Evolutionary conservation across 2,888 invertebrate genomes (phyloP), one percentile per base, ranked within the genome.

Genomic region (Nemotelus pantherinus): DNA sequence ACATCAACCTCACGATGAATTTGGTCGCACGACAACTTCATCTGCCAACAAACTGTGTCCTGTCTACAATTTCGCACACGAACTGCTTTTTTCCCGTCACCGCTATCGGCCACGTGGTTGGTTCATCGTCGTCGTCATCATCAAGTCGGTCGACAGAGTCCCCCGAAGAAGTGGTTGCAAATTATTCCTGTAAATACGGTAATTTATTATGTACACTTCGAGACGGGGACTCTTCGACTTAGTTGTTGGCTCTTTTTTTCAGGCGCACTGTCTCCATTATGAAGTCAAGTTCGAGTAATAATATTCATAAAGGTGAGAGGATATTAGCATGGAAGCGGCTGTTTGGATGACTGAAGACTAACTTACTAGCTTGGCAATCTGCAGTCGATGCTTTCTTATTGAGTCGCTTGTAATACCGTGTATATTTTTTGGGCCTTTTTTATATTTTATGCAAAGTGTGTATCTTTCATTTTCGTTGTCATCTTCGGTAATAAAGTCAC

Each of bases 151-250:
- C 57, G 25, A 9, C 63, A 43, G 5, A 63, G n/a, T 63, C 63
- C 39, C 6, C 63, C 63, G 41, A 48, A 72, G 60, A 74, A 74
- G 63, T 74, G 74, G 74, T 74, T 60, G 63, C 41, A 50, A 74
- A 74, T 74, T 74, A 74, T 74, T 74, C 63, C 48, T 60, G 74
- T 63, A 74, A 74, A 74, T 74, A 74, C 60, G 41, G 63, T 74
- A 74, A 74, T 74, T 74, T 74, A 74, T 74, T 74, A 48, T 74
- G 63, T 74, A 74, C 74, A 74, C 74, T 74, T 48, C n/a, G 50
- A 48, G 47, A 47, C 41, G n/a, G 63, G 63, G 57, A 45, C 58
- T 41, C 25, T 25, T 68, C 50, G 44, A 65, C 47, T 45, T 65
- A n/a, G 25, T 41, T n/a, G 25, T 25, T 4, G 25, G 58, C 25